phyloP scores from a whole-genome alignment of 1,140 invertebrate genomes.

The Stratiolaelaps scimitus region DNA sequence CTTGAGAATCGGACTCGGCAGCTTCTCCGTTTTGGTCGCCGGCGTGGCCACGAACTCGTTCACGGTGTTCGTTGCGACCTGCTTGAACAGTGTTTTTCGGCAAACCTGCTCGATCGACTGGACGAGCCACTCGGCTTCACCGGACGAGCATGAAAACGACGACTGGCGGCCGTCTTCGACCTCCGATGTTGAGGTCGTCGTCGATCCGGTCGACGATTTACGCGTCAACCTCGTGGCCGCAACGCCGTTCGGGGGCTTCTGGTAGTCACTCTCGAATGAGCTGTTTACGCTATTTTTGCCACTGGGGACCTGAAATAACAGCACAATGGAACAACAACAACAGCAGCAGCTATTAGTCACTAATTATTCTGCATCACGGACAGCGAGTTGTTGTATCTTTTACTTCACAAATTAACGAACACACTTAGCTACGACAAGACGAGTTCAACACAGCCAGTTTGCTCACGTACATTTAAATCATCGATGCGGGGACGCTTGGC shows the following conservation, averaged over 20 bases:
- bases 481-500: constrained; percentile 25
- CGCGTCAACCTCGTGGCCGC: constrained; percentile 5
- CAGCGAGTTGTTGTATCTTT: neutral
- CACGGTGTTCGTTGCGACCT: constrained; percentile 21
- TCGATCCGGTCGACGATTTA: constrained; percentile 27
- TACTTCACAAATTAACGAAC: neutral
- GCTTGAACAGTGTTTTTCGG: constrained; percentile 26
- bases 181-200: constrained; percentile 18
- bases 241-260: neutral
- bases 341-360: neutral
- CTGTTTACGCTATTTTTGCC: constrained; percentile 24
- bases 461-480: neutral
- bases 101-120: constrained; percentile 26
- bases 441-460: neutral
- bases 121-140: constrained; percentile 16
- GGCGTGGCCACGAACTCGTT: constrained; percentile 22
- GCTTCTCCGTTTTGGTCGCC: constrained; percentile 17
- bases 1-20: constrained; percentile 24
- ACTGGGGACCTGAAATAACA: neutral
- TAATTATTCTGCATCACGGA: neutral
- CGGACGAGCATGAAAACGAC: constrained; percentile 12
- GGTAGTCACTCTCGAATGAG: constrained; percentile 27
- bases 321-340: too few relatives aligned
- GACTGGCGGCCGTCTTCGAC: constrained; percentile 26
- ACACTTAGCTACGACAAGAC: neutral